These are phyloP conservation scores for Jaculus jaculus DNA, from an alignment of 2,113 vertebrate species.

Conservation along the genomic window DNA sequence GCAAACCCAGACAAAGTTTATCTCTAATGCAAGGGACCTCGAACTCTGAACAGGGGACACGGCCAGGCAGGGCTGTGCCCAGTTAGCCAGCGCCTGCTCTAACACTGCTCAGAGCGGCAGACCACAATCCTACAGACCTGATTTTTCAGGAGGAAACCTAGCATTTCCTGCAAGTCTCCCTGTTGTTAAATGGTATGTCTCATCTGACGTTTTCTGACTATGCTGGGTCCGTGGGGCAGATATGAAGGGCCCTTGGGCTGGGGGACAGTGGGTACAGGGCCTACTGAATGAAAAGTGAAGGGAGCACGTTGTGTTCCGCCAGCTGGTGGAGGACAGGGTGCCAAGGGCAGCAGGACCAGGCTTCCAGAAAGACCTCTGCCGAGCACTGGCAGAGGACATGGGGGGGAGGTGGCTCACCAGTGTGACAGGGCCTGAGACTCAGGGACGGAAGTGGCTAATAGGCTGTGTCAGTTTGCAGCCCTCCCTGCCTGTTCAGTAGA, in stretches of 20 bases:
- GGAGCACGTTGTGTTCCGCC: fast-evolving
- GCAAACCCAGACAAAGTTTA: background rate
- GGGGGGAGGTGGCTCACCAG: fast-evolving
- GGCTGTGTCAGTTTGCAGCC: background rate
- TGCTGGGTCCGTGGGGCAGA: background rate
- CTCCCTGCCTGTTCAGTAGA: background rate
- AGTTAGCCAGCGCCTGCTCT: background rate
- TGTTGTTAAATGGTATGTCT: background rate
- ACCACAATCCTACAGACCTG: background rate
- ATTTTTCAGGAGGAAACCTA: background rate
- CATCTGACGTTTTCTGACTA: background rate
- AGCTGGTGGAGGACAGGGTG: background rate
- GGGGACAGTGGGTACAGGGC: background rate
- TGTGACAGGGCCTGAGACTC: background rate
- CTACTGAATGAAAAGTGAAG: background rate
- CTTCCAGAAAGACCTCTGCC: background rate
- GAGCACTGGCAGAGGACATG: background rate
- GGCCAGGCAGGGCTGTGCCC: background rate
- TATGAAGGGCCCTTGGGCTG: background rate
- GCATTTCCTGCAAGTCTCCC: conserved; percentile 38
- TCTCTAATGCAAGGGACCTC: background rate
- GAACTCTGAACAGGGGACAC: background rate
- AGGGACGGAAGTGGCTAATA: fast-evolving
- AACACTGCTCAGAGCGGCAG: background rate
- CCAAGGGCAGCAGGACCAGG: background rate